Base-by-base conservation (phyloP, 2,888 invertebrate genomes). In the Meiosimyza platycephala region DNA sequence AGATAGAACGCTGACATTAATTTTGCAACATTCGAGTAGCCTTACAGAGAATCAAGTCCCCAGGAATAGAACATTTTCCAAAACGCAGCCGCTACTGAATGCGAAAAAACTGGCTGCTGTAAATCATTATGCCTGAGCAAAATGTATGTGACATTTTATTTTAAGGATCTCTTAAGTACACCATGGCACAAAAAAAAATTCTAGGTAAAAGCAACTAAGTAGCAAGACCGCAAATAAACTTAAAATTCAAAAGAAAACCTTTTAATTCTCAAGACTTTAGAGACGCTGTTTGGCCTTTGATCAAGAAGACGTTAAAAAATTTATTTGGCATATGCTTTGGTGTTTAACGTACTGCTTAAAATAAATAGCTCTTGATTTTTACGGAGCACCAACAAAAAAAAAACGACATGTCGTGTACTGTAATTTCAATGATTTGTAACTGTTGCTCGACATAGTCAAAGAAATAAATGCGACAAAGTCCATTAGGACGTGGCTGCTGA, bases 241-340 rank as follows among this genome's bases (percentile, higher is more conserved):
- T 18, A 63, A 63, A 63, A 63, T 11, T 48, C 13, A 62, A 59
- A 70, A 70, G 70, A 54, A 69, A 70, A 70, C 70, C 70, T 70
- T 70, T 70, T 70, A 70, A 70, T 62, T 70, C 63, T 40, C 22
- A 59, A 62, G 40, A 54, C 4, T 4, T 4, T 28, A 28, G 28
- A 28, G 63, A 40, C 2, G 52, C 15, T 70, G 63, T 72, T 80
- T 82, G 82, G 82, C 81, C 79, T 81, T 82, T 81, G 81, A 81
- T 82, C 82, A 82, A 82, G 80, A 80, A 76, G 57, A 13, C 22
- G 40, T 9, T 40, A 40, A 40, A 40, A 40, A 40, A 40, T 40
- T 40, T 40, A 40, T 40, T 40, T 40, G 40, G 40, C 40, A 40
- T 40, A 40, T 40, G 9, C 40, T 40, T 1, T 40, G 9, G 60